Conservation (phyloP, 2,888 invertebrate species). For the Drosophila mercatorum region DNA sequence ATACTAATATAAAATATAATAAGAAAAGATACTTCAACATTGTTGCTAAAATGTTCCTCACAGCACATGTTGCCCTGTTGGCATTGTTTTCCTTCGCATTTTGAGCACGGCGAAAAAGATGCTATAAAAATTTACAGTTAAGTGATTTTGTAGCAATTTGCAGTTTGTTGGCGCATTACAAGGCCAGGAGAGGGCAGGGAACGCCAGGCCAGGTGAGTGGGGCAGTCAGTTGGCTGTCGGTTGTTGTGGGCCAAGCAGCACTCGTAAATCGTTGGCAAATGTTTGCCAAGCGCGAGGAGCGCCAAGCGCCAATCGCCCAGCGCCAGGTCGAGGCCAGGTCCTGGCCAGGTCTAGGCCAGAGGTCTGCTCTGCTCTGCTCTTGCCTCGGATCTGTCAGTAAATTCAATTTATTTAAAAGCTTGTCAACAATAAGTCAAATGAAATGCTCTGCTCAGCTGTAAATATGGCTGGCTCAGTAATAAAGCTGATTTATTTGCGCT, state of each 20-base stretch:
- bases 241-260: conserved; percentile 17
- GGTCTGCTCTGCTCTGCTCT: background rate
- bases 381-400: conserved; percentile 58
- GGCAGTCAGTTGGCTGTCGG: conserved; percentile 2
- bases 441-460: conserved; percentile 66
- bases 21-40: too few species aligned
- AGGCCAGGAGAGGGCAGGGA: conserved; percentile 29
- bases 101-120: conserved; percentile 41
- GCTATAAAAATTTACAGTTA: conserved; percentile 80
- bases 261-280: conserved; percentile 68
- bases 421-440: conserved; percentile 80
- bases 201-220: conserved; percentile 38
- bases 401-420: conserved; percentile 83
- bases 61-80: conserved; percentile 6
- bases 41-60: background rate
- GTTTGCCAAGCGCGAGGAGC: conserved; percentile 50
- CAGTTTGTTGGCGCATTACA: conserved; percentile 69
- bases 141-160: conserved; percentile 82
- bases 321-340: conserved; percentile 4
- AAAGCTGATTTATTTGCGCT: conserved; percentile 80
- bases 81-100: conserved; percentile 51
- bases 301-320: background rate
- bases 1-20: background rate
- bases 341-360: conserved; percentile 21
- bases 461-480: conserved; percentile 71